These are phyloP conservation scores for Plumapathes pennacea DNA, from an alignment of 92 coral and sea anemone species.

Conservation along the genomic window DNA sequence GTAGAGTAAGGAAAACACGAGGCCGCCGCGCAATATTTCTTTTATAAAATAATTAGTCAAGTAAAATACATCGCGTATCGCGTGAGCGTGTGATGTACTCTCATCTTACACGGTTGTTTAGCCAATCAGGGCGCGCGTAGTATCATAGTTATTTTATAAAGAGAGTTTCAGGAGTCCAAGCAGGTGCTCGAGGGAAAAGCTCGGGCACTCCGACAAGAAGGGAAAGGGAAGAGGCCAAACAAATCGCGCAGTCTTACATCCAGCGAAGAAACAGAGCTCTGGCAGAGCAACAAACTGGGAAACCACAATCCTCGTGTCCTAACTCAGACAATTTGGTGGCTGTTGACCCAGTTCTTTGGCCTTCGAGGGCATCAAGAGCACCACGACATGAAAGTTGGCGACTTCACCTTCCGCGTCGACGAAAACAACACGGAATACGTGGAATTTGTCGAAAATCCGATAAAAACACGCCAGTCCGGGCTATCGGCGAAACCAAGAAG, in stretches of 20 bases:
- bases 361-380: slow-evolving; percentile 63
- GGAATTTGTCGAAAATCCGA: slow-evolving; percentile 40
- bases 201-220: slow-evolving; percentile 19
- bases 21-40: too few relatives aligned
- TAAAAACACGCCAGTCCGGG: slow-evolving; percentile 55
- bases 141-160: too few relatives aligned
- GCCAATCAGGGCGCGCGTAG: too few relatives aligned
- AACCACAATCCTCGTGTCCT: slow-evolving; percentile 45
- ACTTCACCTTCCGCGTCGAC: slow-evolving; percentile 45
- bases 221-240: slow-evolving; percentile 48
- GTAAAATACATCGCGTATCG: too few relatives aligned
- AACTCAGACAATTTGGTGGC: slow-evolving; percentile 57
- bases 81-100: too few relatives aligned
- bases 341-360: slow-evolving; percentile 55
- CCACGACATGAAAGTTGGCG: slow-evolving; percentile 60
- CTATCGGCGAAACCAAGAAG: slow-evolving; percentile 36
- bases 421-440: slow-evolving; percentile 49
- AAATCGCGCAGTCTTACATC: slow-evolving; percentile 24
- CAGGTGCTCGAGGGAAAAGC: slow-evolving; percentile 58
- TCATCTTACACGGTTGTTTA: too few relatives aligned
- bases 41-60: too few relatives aligned
- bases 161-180: slow-evolving; percentile 30
- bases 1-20: too few relatives aligned
- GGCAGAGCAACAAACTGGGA: slow-evolving; percentile 25
- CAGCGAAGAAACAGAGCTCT: slow-evolving; percentile 28